A percentile compares a stretch with the other conserved stretches of the same genome.
These are phyloP conservation scores for Pogonomyrmex californicus DNA, from an alignment of 1,140 invertebrate species.

Conservation along the genomic window DNA sequence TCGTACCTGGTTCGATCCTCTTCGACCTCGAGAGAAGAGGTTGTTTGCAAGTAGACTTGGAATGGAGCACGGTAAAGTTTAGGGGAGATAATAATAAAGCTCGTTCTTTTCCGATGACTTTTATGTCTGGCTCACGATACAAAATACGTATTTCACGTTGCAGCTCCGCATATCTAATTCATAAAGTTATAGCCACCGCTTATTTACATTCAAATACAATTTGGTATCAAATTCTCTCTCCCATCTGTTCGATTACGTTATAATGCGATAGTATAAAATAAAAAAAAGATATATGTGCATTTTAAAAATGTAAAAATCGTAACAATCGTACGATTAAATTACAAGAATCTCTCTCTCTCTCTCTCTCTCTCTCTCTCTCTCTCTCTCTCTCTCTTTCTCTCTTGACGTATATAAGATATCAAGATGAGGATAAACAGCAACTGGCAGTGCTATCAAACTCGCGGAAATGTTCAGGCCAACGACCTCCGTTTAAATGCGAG, in stretches of 20 bases:
- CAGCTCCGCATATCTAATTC: neutral
- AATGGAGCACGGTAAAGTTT: neutral
- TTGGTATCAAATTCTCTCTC: neutral
- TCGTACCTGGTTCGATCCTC: slow-evolving; percentile 20
- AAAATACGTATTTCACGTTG: neutral
- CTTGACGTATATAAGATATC: slow-evolving; percentile 3
- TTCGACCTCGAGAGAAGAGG: neutral
- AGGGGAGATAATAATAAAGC: neutral
- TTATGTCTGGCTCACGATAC: neutral
- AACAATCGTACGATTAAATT: slow-evolving; percentile 1
- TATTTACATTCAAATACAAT: neutral
- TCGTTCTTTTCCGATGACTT: neutral
- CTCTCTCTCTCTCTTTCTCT: neutral
- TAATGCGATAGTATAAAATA: neutral
- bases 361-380: neutral
- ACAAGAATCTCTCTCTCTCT: neutral
- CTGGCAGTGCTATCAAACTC: slow-evolving; percentile 28
- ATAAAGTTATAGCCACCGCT: neutral
- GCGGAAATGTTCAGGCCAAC: slow-evolving; percentile 40
- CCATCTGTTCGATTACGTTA: neutral
- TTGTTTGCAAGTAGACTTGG: neutral
- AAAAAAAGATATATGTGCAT: neutral
- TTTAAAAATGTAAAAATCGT: neutral
- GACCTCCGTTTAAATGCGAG: slow-evolving; percentile 56
- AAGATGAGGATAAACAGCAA: slow-evolving; percentile 15